Evolutionary conservation across 2,113 vertebrate genomes (phyloP).

Genomic region (Craseonycteris thonglongyai): DNA sequence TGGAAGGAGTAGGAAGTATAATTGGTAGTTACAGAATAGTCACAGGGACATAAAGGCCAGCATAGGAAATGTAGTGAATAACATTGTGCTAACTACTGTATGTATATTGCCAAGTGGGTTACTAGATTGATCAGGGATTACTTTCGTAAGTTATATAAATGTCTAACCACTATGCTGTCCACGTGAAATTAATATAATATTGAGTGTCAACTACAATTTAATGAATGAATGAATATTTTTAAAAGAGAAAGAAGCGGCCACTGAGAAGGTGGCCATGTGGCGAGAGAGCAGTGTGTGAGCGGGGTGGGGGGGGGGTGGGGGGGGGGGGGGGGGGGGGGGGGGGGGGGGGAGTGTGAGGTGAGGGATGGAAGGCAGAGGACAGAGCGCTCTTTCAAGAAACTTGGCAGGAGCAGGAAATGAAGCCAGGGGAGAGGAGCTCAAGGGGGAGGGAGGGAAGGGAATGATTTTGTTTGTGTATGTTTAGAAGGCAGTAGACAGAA

Average conservation of each 20-base stretch:
- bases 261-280: background rate
- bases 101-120: too few species aligned
- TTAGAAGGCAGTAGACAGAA: slow-evolving; percentile 39
- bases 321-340: background rate
- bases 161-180: too few species aligned
- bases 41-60: too few species aligned
- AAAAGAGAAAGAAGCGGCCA: background rate
- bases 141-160: too few species aligned
- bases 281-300: background rate
- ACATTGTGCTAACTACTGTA: too few species aligned
- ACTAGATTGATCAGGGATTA: too few species aligned
- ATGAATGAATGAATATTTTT: too few species aligned
- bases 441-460: background rate
- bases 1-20: too few species aligned
- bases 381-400: slow-evolving; percentile 57
- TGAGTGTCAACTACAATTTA: too few species aligned
- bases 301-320: background rate
- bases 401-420: slow-evolving; percentile 28
- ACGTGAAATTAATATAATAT: too few species aligned
- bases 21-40: too few species aligned
- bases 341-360: background rate
- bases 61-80: too few species aligned
- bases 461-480: slow-evolving; percentile 28
- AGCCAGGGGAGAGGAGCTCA: background rate
- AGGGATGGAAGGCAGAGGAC: background rate